Conservation (phyloP, 2,113 vertebrate genomes). For the Cromileptes altivelis region DNA sequence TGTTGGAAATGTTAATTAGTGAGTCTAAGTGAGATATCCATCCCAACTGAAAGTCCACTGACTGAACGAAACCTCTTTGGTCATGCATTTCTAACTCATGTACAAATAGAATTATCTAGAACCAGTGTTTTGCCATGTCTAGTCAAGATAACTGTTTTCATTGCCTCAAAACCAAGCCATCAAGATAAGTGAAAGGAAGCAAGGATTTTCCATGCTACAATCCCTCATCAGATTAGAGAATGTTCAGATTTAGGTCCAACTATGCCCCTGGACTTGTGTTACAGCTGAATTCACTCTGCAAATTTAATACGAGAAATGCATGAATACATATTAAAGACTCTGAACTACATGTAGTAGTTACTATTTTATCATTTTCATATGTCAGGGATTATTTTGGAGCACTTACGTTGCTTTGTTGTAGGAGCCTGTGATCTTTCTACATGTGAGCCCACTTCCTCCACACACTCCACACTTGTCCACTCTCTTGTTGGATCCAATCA, state of each 20-base stretch:
- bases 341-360: neutral
- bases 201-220: neutral
- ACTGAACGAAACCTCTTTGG: neutral
- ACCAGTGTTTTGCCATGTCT: neutral
- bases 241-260: neutral
- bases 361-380: neutral
- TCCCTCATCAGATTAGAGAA: neutral
- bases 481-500: slow-evolving; percentile 93
- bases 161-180: neutral
- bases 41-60: neutral
- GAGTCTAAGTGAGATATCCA: too few relatives aligned
- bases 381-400: neutral
- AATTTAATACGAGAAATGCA: neutral
- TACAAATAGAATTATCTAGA: neutral
- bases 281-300: neutral
- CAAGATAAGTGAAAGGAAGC: neutral
- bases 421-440: slow-evolving; percentile 92
- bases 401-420: slow-evolving; percentile 88
- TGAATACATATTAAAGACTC: neutral
- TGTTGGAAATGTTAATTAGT: too few relatives aligned
- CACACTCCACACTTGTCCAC: slow-evolving; percentile 96
- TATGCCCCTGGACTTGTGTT: neutral
- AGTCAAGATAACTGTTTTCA: neutral
- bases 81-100: neutral
- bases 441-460: slow-evolving; percentile 90